A percentile compares a stretch with the other conserved stretches of the same genome.
These are phyloP conservation scores for Nilaparvata lugens DNA, from an alignment of 1,140 invertebrate species.

Conservation along the genomic window DNA sequence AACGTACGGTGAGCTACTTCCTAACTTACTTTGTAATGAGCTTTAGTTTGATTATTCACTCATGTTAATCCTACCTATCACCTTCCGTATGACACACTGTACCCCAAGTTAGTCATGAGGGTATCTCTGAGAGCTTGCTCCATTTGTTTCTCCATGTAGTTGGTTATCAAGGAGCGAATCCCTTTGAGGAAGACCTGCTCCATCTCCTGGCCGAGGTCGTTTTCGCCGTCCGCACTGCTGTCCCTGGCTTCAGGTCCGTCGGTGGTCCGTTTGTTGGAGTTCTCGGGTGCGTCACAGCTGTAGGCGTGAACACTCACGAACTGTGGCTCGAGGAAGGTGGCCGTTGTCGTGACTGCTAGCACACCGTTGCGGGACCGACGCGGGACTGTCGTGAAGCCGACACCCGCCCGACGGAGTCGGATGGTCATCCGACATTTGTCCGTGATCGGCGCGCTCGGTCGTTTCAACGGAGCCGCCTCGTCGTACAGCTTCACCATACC, in stretches of 20 bases:
- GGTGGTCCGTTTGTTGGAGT: conserved; percentile 34
- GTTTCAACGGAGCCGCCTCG: conserved; percentile 30
- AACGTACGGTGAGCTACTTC: not conserved
- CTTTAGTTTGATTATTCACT: not conserved
- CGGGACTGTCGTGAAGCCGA: conserved; percentile 53
- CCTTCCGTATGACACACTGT: conserved; percentile 66
- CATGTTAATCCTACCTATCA: not conserved
- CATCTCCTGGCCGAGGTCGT: conserved; percentile 48
- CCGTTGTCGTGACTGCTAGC: conserved; percentile 55
- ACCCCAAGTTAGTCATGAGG: conserved; percentile 74
- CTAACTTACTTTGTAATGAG: not conserved
- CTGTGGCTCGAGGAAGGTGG: conserved; percentile 69
- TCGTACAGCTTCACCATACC: conserved; percentile 36
- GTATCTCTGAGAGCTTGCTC: conserved; percentile 76
- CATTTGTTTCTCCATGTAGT: conserved; percentile 70
- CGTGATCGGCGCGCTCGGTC: conserved; percentile 32
- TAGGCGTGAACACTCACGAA: conserved; percentile 77
- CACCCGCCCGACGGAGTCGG: conserved; percentile 60
- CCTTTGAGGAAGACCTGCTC: conserved; percentile 72
- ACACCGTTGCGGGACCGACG: conserved; percentile 34
- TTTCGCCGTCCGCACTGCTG: conserved; percentile 19
- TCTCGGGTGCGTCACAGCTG: conserved; percentile 50
- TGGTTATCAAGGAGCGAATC: conserved; percentile 64
- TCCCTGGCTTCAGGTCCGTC: conserved; percentile 31
- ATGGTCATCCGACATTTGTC: conserved; percentile 68